Evolutionary conservation across 2,797 vertebrate species (phyloP).

Genomic region (Anguilla pacifica): DNA sequence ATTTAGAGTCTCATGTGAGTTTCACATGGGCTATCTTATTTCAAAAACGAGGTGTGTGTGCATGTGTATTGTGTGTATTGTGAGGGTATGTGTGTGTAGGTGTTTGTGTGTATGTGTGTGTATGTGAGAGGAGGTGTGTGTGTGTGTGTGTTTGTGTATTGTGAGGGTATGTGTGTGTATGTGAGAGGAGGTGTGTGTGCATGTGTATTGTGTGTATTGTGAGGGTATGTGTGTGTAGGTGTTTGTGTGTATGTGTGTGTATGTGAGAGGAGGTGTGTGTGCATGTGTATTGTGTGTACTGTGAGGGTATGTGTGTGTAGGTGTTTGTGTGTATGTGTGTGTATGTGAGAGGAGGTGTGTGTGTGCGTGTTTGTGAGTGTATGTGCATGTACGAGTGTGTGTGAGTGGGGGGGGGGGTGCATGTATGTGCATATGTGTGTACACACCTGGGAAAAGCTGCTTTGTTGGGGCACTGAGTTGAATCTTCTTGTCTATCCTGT

Average conservation of each 20-base stretch:
- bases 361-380: background rate
- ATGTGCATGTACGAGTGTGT: background rate
- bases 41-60: background rate
- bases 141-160: no score
- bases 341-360: no score
- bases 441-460: constrained; percentile 83
- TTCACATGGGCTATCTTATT: background rate
- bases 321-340: no score
- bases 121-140: no score
- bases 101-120: no score
- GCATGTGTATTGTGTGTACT: background rate
- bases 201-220: no score
- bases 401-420: background rate
- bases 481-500: constrained; percentile 77
- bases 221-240: no score
- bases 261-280: background rate
- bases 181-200: no score
- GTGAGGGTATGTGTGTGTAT: no score
- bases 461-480: constrained; percentile 78
- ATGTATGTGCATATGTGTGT: background rate
- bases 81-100: no score
- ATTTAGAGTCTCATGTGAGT: background rate
- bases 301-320: no score
- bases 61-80: background rate
- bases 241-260: no score